Evolutionary conservation across 2,113 vertebrate genomes (phyloP).

Genomic region (Anguilla japonica): DNA sequence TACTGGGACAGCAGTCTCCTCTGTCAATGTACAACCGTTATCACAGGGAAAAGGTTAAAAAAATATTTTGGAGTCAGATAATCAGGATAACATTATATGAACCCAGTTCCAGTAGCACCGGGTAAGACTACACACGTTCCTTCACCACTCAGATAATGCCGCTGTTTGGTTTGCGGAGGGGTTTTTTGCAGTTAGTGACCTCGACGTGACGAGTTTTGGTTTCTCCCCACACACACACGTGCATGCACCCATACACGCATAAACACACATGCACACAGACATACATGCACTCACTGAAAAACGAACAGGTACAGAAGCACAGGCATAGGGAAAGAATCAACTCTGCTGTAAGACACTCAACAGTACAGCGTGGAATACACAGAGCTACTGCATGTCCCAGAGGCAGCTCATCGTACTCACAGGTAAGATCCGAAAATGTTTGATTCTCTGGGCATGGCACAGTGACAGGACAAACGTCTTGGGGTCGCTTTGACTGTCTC

Average conservation of each 20-base stretch:
- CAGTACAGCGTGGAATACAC: not conserved
- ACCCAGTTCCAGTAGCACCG: no score
- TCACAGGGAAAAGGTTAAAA: no score
- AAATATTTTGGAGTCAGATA: no score
- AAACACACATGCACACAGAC: conserved; percentile 23
- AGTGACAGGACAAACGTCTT: conserved; percentile 95
- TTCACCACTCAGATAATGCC: no score
- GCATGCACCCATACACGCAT: not conserved
- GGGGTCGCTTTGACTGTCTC: conserved; percentile 97
- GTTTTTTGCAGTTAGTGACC: no score
- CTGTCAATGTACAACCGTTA: no score
- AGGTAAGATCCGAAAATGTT: conserved; percentile 96
- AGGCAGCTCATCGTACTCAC: conserved; percentile 79
- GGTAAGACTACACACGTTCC: no score
- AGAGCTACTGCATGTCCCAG: not conserved
- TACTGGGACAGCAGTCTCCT: no score
- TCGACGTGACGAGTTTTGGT: no score
- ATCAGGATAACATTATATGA: no score
- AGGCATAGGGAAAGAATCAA: no score
- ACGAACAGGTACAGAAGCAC: conserved; percentile 6
- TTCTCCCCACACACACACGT: not conserved
- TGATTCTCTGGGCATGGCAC: conserved; percentile 94
- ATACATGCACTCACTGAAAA: conserved; percentile 14
- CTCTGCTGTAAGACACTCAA: not conserved
- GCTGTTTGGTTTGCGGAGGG: no score